Evolutionary conservation across 2,797 vertebrate genomes (phyloP).

Genomic region (Cossypha polioptera): DNA sequence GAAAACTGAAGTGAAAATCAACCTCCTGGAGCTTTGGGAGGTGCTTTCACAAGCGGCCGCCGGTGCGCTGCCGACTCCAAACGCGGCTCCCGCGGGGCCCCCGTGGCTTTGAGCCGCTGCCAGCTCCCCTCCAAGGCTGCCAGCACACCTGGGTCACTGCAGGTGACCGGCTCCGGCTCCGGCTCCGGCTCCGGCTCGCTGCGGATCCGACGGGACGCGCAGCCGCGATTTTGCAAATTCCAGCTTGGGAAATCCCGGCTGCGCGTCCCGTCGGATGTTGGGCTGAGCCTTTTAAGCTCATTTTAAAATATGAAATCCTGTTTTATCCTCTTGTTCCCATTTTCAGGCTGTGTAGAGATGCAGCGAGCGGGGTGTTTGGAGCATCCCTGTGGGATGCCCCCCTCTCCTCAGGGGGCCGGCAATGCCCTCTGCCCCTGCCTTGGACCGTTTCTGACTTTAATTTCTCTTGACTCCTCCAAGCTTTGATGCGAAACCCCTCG

Average conservation of each 20-base stretch:
- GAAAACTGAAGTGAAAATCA: neutral
- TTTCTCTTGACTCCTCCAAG: constrained; percentile 19
- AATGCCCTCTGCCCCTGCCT: neutral
- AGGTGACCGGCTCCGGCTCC: neutral
- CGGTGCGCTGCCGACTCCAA: neutral
- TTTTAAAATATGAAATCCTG: neutral
- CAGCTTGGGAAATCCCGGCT: neutral
- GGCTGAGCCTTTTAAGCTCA: neutral
- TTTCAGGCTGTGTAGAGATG: neutral
- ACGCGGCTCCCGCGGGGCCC: neutral
- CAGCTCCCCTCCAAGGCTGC: neutral
- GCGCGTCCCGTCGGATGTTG: rapidly evolving
- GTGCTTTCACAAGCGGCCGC: neutral
- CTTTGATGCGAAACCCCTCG: constrained; percentile 30
- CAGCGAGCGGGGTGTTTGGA: rapidly evolving
- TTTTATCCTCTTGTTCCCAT: neutral
- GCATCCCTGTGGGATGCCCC: neutral
- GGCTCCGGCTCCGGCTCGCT: rapidly evolving
- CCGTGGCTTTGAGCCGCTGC: neutral
- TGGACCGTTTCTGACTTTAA: constrained; percentile 47
- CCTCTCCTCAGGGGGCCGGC: neutral
- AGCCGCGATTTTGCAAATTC: neutral
- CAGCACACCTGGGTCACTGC: neutral
- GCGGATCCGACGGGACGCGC: neutral
- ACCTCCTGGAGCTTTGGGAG: neutral